A percentile compares a stretch with the other conserved stretches of the same genome.
Conservation (phyloP, 2,113 vertebrate genomes). For the Hiodon alosoides region DNA sequence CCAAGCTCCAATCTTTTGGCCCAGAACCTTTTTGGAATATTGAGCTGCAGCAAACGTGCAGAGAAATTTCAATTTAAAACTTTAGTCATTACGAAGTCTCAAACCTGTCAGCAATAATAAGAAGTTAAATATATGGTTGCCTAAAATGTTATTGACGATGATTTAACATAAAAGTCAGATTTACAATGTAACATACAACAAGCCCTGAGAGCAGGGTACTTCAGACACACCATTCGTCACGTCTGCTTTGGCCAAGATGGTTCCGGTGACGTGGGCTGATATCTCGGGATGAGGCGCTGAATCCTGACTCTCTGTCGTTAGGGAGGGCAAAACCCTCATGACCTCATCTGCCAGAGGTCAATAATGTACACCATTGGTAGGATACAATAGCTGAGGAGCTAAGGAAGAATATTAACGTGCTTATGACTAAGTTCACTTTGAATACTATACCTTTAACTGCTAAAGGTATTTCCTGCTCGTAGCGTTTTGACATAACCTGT, state of each 20-base stretch:
- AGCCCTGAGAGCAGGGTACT: no score
- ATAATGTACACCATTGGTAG: neutral
- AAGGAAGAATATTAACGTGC: neutral
- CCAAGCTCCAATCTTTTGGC: constrained; percentile 76
- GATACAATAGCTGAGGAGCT: neutral
- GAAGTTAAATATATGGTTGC: no score
- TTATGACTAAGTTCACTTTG: constrained; percentile 40
- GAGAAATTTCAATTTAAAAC: neutral
- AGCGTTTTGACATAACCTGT: constrained; percentile 68
- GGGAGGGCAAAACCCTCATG: constrained; percentile 34
- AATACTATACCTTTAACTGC: constrained; percentile 56
- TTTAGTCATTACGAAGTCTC: neutral
- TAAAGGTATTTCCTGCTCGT: constrained; percentile 57
- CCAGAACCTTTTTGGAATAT: constrained; percentile 47
- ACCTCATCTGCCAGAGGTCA: constrained; percentile 54
- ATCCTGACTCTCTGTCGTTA: constrained; percentile 28
- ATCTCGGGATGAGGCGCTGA: constrained; percentile 33
- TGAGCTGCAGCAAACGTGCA: constrained; percentile 39
- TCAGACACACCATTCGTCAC: constrained; percentile 53
- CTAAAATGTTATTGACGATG: neutral
- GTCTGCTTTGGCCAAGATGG: constrained; percentile 30
- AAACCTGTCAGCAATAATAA: neutral
- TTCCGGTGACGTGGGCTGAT: constrained; percentile 76
- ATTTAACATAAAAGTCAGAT: neutral
- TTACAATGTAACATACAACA: neutral